These are phyloP conservation scores for Pycnomerus fuliginosus DNA, from an alignment of 2,888 invertebrate species.

Conservation along the genomic window DNA sequence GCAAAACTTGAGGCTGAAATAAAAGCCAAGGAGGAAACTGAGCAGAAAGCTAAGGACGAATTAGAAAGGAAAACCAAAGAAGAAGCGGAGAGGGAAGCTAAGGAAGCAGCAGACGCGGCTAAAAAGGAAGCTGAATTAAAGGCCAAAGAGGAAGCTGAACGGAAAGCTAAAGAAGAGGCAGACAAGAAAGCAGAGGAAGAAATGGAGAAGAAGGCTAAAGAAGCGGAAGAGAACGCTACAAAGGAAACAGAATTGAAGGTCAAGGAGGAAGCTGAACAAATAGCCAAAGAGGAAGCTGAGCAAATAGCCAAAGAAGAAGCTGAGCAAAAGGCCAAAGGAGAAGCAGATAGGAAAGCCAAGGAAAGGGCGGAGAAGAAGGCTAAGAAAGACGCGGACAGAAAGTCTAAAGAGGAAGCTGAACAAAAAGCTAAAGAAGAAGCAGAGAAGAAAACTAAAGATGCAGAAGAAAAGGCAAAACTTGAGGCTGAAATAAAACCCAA, in stretches of 20 bases:
- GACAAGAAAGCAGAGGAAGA: constrained; percentile 20
- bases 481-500: constrained; percentile 29
- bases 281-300: background rate
- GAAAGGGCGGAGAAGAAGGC: constrained; percentile 28
- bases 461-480: too few relatives aligned
- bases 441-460: too few relatives aligned
- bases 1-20: constrained; percentile 18
- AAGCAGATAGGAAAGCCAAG: constrained; percentile 29
- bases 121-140: constrained; percentile 32
- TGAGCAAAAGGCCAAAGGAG: constrained; percentile 6
- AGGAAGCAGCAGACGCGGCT: constrained; percentile 48
- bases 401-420: too few relatives aligned
- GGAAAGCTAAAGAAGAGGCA: constrained; percentile 12
- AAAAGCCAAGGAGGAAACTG: constrained; percentile 20
- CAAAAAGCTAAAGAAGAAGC: too few relatives aligned
- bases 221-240: constrained; percentile 13
- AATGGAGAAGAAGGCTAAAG: constrained; percentile 42
- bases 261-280: background rate
- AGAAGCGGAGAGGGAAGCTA: constrained; percentile 45
- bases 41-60: constrained; percentile 23
- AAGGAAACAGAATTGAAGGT: constrained; percentile 27
- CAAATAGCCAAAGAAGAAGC: constrained; percentile 5
- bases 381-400: constrained; percentile 32
- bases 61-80: constrained; percentile 31
- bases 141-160: constrained; percentile 39